phyloP scores from a whole-genome alignment of 2,113 vertebrate species.

The Labrus mixtus region DNA sequence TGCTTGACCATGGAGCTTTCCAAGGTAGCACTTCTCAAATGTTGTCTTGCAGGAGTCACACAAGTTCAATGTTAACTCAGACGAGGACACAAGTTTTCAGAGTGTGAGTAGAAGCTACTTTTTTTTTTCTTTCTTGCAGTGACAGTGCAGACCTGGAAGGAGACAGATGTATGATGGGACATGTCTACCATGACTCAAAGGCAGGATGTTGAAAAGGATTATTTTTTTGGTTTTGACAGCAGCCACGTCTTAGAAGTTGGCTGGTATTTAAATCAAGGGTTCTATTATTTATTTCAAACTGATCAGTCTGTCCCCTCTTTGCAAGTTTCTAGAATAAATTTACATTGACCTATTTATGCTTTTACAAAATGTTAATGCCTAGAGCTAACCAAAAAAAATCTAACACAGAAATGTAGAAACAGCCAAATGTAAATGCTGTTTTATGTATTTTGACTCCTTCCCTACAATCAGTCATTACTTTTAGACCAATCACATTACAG shows the following conservation, averaged over 20 bases:
- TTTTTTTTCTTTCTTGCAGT: too few relatives aligned
- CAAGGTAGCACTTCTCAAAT: neutral
- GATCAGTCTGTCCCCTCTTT: too few relatives aligned
- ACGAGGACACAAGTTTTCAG: neutral
- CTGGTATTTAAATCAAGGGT: neutral
- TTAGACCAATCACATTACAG: neutral
- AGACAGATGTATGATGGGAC: neutral
- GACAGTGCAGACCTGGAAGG: neutral
- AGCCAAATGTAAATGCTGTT: neutral
- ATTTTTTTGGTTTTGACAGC: neutral
- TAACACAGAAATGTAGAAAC: neutral
- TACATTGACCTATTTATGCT: too few relatives aligned
- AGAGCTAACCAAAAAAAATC: neutral
- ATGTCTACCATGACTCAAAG: neutral
- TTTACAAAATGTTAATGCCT: neutral
- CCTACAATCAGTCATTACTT: neutral
- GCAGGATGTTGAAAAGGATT: neutral
- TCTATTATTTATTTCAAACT: neutral
- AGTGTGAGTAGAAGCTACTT: neutral
- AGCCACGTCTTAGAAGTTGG: neutral
- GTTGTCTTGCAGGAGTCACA: neutral
- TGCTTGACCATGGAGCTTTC: neutral
- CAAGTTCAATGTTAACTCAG: neutral
- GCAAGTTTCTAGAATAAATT: too few relatives aligned
- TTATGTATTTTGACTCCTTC: neutral